A percentile compares a stretch with the other conserved stretches of the same genome.
Evolutionary conservation across 2,797 vertebrate genomes (phyloP).

Genomic region (Poeciliopsis infans): DNA sequence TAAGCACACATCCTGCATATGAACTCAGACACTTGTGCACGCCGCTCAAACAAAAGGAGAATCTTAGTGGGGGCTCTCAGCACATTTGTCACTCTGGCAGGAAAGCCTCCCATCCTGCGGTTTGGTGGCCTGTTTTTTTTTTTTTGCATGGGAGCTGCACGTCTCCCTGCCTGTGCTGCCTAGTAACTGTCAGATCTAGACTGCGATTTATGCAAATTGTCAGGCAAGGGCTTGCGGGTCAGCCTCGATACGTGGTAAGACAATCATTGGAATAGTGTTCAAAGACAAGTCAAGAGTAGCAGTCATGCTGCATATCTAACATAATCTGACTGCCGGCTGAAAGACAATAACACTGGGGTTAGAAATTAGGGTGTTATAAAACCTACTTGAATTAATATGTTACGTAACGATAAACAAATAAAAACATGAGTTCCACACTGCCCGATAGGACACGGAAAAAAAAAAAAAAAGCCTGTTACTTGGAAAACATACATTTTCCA

Average conservation of each 20-base stretch:
- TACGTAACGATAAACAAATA: background rate
- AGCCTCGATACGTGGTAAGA: conserved; percentile 72
- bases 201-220: conserved; percentile 83
- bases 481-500: too few relatives aligned
- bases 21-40: conserved; percentile 11
- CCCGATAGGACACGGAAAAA: too few relatives aligned
- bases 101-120: conserved; percentile 71
- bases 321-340: background rate
- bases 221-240: conserved; percentile 79
- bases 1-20: conserved; percentile 3
- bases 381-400: background rate
- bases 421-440: too few relatives aligned
- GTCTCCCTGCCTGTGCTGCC: conserved; percentile 73
- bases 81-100: conserved; percentile 82
- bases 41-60: conserved; percentile 51
- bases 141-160: conserved; percentile 61
- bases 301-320: conserved; percentile 17
- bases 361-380: background rate
- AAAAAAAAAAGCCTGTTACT: background rate
- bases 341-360: background rate
- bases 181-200: conserved; percentile 81
- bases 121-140: conserved; percentile 78
- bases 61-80: conserved; percentile 60
- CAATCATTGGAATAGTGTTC: conserved; percentile 55
- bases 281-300: conserved; percentile 48